These are phyloP conservation scores for Trypoxylus dichotomus DNA, from an alignment of 1,140 invertebrate species.

Conservation along the genomic window DNA sequence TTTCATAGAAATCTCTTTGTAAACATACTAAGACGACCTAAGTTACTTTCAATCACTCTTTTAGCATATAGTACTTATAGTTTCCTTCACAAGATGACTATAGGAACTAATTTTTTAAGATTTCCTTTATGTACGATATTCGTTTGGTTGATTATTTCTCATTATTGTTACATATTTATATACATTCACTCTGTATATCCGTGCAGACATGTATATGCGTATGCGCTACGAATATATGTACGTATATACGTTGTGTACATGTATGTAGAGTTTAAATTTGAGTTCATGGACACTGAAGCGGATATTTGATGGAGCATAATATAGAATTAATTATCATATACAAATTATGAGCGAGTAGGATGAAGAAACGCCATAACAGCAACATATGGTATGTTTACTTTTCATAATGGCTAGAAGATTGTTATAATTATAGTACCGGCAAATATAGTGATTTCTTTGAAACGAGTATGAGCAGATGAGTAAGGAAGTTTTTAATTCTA, in stretches of 20 bases:
- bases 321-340: constrained; percentile 25
- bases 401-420: not conserved
- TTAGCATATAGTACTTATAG: too few relatives aligned
- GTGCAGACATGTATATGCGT: not conserved
- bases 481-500: too few relatives aligned
- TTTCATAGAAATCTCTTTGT: too few relatives aligned
- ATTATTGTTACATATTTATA: constrained; percentile 11
- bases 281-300: constrained; percentile 13
- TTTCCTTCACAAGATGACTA: too few relatives aligned
- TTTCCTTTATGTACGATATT: not conserved
- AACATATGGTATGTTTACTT: constrained; percentile 20
- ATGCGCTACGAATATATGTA: not conserved
- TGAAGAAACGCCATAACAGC: not conserved
- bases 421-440: not conserved
- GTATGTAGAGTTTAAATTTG: constrained; percentile 6
- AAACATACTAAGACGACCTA: too few relatives aligned
- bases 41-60: too few relatives aligned
- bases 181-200: not conserved
- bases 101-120: not conserved
- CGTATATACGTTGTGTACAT: not conserved
- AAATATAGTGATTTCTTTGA: not conserved
- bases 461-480: not conserved
- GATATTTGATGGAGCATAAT: constrained; percentile 21
- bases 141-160: not conserved
- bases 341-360: constrained; percentile 1